Percentiles rank a stretch among this genome's conserved stretches.
Evolutionary conservation across 35 echinoderm and acorn worm genomes (phyloP).

Genomic region (Hemicentrotus pulcherrimus): DNA sequence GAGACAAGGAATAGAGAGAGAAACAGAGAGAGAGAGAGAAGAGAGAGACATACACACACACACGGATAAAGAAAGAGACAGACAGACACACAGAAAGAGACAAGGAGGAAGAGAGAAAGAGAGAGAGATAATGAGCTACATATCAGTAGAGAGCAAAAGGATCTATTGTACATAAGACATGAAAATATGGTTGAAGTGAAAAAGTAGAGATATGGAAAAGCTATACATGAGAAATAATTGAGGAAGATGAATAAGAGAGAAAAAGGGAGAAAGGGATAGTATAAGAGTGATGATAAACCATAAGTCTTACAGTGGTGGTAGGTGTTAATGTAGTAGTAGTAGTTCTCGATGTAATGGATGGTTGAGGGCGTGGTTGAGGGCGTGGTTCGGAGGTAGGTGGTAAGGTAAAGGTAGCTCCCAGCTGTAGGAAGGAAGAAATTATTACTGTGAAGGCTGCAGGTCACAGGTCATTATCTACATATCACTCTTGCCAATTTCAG

Average conservation of each 20-base stretch:
- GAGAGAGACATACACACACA: too few species aligned
- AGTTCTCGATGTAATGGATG: slow-evolving; percentile 42
- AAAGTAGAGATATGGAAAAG: too few species aligned
- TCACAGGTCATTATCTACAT: slow-evolving; percentile 15
- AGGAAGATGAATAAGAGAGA: not conserved
- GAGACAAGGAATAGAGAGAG: not conserved
- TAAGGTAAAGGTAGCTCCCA: slow-evolving; percentile 61
- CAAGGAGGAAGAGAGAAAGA: too few species aligned
- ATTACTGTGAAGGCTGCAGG: slow-evolving; percentile 4
- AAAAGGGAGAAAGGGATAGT: not conserved
- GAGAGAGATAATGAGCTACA: too few species aligned
- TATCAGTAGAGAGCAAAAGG: too few species aligned
- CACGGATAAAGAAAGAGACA: too few species aligned
- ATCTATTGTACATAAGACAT: too few species aligned
- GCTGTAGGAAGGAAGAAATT: slow-evolving; percentile 52
- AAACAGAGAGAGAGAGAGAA: too few species aligned
- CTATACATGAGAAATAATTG: too few species aligned
- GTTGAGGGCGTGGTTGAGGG: slow-evolving; percentile 16
- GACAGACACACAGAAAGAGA: too few species aligned
- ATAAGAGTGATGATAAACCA: slow-evolving; percentile 19
- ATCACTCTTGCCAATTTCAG: not conserved
- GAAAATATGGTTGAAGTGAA: too few species aligned
- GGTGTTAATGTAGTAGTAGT: slow-evolving; percentile 39
- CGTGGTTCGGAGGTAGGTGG: slow-evolving; percentile 22
- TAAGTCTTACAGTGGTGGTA: slow-evolving; percentile 56